These are phyloP conservation scores for Anguilla megastoma DNA, from an alignment of 2,797 vertebrate genomes.

Conservation along the genomic window DNA sequence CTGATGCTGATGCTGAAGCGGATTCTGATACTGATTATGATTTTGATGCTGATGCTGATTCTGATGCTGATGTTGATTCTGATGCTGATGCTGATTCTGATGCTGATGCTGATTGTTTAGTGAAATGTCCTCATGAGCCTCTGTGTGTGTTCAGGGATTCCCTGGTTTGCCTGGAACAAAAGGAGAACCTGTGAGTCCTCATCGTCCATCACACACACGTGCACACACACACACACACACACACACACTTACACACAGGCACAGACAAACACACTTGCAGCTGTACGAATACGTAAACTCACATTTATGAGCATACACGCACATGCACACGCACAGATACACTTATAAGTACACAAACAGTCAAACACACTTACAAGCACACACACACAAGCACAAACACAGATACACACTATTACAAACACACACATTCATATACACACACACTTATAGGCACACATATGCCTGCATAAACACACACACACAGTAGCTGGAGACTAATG, in stretches of 20 bases:
- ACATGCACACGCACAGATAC: background rate
- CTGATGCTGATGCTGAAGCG: no score
- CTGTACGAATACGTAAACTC: no score
- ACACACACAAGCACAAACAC: background rate
- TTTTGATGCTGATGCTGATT: no score
- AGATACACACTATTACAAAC: background rate
- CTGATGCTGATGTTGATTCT: no score
- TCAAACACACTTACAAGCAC: background rate
- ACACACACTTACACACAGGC: background rate
- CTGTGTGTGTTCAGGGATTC: background rate
- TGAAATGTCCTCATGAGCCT: background rate
- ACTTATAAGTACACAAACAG: background rate
- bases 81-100: no score
- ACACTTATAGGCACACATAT: background rate
- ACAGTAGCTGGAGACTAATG: no score
- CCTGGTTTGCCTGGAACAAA: background rate
- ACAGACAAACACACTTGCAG: background rate
- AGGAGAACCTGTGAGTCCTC: background rate
- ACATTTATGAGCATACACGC: background rate
- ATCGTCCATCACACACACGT: background rate
- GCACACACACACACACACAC: background rate
- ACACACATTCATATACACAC: background rate
- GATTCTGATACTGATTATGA: no score
- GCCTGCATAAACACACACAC: background rate
- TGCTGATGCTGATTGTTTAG: background rate